Percentiles rank a stretch among this genome's conserved stretches.
phyloP scores from a whole-genome alignment of 1,140 invertebrate species.

The Marisa cornuarietis region DNA sequence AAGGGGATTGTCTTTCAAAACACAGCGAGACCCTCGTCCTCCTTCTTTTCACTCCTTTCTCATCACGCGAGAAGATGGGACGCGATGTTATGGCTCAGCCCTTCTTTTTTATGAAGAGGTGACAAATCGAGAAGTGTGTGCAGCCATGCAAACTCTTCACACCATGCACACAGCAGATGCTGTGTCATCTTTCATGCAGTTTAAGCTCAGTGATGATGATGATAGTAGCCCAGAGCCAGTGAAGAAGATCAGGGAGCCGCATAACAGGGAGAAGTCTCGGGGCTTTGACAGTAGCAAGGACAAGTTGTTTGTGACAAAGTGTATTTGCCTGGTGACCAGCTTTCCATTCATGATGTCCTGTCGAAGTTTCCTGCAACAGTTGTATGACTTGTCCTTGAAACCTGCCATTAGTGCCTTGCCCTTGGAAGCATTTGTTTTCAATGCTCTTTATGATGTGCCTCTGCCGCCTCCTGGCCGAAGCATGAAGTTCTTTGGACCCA shows the following conservation, averaged over 20 bases:
- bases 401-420: conserved; percentile 56
- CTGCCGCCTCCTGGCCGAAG: conserved; percentile 87
- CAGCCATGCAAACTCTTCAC: conserved; percentile 93
- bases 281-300: conserved; percentile 95
- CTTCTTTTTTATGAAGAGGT: conserved; percentile 96
- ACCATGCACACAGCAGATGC: conserved; percentile 89
- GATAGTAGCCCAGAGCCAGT: conserved; percentile 44
- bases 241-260: conserved; percentile 33
- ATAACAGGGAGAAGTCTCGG: conserved; percentile 26
- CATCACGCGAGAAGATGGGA: conserved; percentile 95
- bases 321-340: conserved; percentile 87
- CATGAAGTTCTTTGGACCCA: conserved; percentile 77
- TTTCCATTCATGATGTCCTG: conserved; percentile 81
- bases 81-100: conserved; percentile 91
- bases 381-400: conserved; percentile 63
- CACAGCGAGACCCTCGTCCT: conserved; percentile 89
- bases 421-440: conserved; percentile 93
- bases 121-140: conserved; percentile 88
- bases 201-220: conserved; percentile 64
- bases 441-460: conserved; percentile 92
- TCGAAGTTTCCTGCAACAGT: conserved; percentile 49
- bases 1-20: conserved; percentile 90
- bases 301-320: conserved; percentile 93
- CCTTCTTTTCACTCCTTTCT: conserved; percentile 96
- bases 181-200: conserved; percentile 27